phyloP scores from a whole-genome alignment of 2,797 vertebrate species.

The Pipistrellus pipistrellus region DNA sequence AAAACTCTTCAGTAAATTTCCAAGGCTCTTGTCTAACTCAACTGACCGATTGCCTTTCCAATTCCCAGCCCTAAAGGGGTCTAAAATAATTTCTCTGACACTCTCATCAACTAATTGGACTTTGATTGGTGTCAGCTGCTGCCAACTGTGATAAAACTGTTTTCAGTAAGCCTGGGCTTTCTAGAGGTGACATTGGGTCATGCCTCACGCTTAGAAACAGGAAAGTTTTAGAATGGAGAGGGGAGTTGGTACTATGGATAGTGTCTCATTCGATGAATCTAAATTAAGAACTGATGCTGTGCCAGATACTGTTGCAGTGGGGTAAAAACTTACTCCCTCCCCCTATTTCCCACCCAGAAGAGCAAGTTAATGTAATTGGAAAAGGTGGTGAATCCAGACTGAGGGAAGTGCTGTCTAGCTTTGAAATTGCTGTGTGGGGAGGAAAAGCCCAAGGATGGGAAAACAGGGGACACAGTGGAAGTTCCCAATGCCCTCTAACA shows the following conservation, averaged over 20 bases:
- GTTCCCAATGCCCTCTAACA: background rate
- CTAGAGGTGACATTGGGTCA: slow-evolving; percentile 69
- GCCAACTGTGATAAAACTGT: slow-evolving; percentile 79
- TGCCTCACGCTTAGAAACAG: background rate
- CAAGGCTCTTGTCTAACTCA: slow-evolving; percentile 63
- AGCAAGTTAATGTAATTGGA: background rate
- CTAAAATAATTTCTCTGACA: slow-evolving; percentile 78
- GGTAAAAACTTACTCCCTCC: background rate
- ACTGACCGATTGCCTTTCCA: slow-evolving; percentile 67
- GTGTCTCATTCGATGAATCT: background rate
- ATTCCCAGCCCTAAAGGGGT: slow-evolving; percentile 54
- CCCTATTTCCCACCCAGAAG: background rate
- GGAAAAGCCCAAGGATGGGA: background rate
- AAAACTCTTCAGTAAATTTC: slow-evolving; percentile 69
- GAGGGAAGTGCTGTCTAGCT: background rate
- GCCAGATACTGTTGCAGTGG: background rate
- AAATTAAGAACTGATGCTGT: slow-evolving; percentile 29
- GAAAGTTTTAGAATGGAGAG: slow-evolving; percentile 14
- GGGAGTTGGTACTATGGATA: background rate
- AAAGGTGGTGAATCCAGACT: background rate
- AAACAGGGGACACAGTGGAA: background rate
- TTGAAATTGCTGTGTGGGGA: background rate
- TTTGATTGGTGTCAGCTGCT: slow-evolving; percentile 83
- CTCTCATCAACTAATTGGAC: slow-evolving; percentile 78
- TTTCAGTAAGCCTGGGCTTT: slow-evolving; percentile 69